A percentile compares a stretch with the other conserved stretches of the same genome.
phyloP scores from a whole-genome alignment of 2,888 invertebrate genomes.

The Diadegma fenestrale region DNA sequence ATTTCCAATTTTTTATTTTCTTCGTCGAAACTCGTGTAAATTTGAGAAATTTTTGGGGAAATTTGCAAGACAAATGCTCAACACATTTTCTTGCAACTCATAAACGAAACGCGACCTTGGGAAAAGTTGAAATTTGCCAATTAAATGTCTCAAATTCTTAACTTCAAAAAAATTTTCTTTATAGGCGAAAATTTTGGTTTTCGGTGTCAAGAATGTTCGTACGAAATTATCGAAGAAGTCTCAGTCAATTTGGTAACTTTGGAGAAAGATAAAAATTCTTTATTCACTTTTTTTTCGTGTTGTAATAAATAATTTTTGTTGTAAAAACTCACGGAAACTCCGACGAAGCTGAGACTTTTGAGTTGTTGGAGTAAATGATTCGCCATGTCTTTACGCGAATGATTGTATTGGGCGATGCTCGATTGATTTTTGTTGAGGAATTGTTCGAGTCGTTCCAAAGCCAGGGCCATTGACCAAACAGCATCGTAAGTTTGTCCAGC shows the following conservation, averaged over 20 bases:
- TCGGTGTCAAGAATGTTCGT: too few species aligned
- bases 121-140: too few species aligned
- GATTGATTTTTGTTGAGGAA: constrained; percentile 85
- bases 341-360: constrained; percentile 91
- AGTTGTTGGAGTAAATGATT: constrained; percentile 90
- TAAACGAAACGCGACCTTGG: too few species aligned
- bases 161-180: too few species aligned
- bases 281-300: not conserved
- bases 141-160: too few species aligned
- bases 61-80: too few species aligned
- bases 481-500: constrained; percentile 95
- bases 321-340: constrained; percentile 91
- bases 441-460: constrained; percentile 89
- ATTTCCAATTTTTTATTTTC: too few species aligned
- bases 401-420: constrained; percentile 89
- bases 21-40: too few species aligned
- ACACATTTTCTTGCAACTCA: too few species aligned
- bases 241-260: not conserved
- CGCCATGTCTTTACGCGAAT: constrained; percentile 91
- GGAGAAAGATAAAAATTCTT: not conserved
- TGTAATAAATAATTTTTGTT: not conserved
- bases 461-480: constrained; percentile 95
- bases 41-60: too few species aligned
- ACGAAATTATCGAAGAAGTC: too few species aligned
- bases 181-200: too few species aligned